Conservation (phyloP, 2,113 vertebrate genomes). For the Opisthocomus hoazin region DNA sequence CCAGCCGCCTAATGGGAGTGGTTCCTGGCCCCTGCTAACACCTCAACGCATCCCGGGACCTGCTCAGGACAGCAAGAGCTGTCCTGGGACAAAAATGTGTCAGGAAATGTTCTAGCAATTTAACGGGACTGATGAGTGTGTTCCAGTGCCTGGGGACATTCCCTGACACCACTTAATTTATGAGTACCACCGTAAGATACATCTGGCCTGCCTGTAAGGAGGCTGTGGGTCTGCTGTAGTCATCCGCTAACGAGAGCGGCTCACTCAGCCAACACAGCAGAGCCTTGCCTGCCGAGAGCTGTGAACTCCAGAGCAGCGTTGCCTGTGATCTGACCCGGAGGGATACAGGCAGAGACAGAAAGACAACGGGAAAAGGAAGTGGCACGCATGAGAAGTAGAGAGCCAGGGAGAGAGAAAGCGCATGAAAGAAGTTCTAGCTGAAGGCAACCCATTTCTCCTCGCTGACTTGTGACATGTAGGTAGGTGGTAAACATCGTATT, state of each 20-base stretch:
- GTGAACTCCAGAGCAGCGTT: not conserved
- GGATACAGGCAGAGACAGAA: not conserved
- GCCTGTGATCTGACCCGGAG: not conserved
- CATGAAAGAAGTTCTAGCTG: not conserved
- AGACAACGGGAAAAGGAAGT: not conserved
- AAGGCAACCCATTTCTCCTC: not conserved
- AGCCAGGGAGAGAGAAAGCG: not conserved
- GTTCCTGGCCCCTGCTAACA: conserved; percentile 17
- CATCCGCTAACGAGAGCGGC: not conserved
- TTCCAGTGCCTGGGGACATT: conserved; percentile 37
- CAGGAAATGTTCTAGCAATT: conserved; percentile 34
- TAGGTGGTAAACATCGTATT: not conserved
- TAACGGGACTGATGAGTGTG: conserved; percentile 19
- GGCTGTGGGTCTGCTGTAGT: not conserved
- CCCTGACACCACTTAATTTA: conserved; percentile 45
- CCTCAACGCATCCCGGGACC: not conserved
- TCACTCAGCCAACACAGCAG: not conserved
- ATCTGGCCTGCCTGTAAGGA: not conserved
- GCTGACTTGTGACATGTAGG: not conserved
- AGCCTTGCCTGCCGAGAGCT: not conserved
- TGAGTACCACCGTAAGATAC: not conserved
- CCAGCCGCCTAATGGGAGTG: conserved; percentile 31
- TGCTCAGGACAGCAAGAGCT: rapidly evolving
- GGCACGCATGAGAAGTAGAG: not conserved
- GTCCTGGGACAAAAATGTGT: conserved; percentile 22